Evolutionary conservation across 1,140 invertebrate species (phyloP).

Genomic region (Heliconius congener): DNA sequence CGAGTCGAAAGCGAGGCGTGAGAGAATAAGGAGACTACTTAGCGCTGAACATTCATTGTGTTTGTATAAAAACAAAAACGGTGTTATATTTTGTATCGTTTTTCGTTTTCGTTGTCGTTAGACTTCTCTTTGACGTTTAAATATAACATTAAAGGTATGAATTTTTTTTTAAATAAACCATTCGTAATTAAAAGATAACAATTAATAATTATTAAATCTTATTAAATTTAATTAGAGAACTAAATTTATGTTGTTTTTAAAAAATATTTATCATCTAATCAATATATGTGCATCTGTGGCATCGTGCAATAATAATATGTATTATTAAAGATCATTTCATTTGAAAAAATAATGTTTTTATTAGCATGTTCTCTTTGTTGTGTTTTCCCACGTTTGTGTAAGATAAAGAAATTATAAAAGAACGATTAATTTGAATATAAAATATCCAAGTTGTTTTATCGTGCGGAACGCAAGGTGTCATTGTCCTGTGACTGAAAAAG

Average conservation of each 20-base stretch:
- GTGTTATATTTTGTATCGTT: constrained; percentile 43
- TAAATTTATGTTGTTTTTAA: background rate
- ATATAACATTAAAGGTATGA: background rate
- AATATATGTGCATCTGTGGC: background rate
- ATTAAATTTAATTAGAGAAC: background rate
- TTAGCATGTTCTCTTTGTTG: background rate
- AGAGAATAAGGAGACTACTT: constrained; percentile 66
- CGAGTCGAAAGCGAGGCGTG: constrained; percentile 55
- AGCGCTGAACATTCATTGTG: constrained; percentile 65
- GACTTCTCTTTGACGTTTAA: background rate
- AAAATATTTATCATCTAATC: background rate
- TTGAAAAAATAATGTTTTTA: background rate
- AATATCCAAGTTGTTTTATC: constrained; percentile 73
- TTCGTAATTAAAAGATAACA: background rate
- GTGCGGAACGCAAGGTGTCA: constrained; percentile 76
- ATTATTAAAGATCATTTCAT: background rate
- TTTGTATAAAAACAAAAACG: constrained; percentile 61
- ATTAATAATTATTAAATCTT: too few relatives aligned
- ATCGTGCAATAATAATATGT: background rate
- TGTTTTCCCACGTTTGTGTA: background rate
- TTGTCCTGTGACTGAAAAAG: constrained; percentile 66
- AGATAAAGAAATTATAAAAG: constrained; percentile 7
- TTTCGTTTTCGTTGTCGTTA: constrained; percentile 20
- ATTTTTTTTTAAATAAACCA: constrained; percentile 1
- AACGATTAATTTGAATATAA: constrained; percentile 33